Conservation (phyloP, 2,113 vertebrate genomes). For the Rhadina sibilatrix region DNA sequence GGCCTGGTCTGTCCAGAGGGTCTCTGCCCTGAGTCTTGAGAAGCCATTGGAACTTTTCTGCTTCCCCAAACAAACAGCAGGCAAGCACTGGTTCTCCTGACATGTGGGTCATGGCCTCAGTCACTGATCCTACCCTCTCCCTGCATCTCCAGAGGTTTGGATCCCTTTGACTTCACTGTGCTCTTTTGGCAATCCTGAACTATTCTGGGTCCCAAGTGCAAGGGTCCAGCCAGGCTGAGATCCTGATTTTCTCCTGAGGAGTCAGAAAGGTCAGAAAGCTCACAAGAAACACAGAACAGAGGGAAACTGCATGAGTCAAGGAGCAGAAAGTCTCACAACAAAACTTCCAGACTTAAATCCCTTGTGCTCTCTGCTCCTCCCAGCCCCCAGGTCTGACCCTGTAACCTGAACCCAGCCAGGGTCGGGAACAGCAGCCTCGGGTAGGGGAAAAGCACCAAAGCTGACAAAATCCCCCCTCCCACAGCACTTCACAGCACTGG, state of each 20-base stretch:
- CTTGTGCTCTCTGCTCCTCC: rapidly evolving
- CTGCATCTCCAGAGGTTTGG: not conserved
- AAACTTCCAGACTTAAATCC: not conserved
- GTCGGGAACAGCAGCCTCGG: not conserved
- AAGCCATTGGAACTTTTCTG: too few species aligned
- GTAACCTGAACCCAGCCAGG: not conserved
- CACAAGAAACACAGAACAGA: not conserved
- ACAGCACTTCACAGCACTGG: not conserved
- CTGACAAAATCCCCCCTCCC: not conserved
- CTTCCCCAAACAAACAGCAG: not conserved
- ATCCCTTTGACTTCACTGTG: not conserved
- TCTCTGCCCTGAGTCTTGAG: not conserved
- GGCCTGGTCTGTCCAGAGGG: not conserved
- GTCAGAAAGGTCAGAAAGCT: not conserved
- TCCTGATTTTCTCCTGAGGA: not conserved
- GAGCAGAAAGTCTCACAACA: not conserved
- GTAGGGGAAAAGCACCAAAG: not conserved
- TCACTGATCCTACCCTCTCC: not conserved
- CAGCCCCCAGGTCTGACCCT: rapidly evolving
- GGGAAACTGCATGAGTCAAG: not conserved
- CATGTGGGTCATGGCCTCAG: rapidly evolving
- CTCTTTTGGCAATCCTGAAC: not conserved
- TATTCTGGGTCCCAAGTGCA: not conserved
- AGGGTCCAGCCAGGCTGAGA: not conserved
- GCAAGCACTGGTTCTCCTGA: not conserved